Conservation (phyloP, 2,113 vertebrate genomes). For the Azemiops feae region DNA sequence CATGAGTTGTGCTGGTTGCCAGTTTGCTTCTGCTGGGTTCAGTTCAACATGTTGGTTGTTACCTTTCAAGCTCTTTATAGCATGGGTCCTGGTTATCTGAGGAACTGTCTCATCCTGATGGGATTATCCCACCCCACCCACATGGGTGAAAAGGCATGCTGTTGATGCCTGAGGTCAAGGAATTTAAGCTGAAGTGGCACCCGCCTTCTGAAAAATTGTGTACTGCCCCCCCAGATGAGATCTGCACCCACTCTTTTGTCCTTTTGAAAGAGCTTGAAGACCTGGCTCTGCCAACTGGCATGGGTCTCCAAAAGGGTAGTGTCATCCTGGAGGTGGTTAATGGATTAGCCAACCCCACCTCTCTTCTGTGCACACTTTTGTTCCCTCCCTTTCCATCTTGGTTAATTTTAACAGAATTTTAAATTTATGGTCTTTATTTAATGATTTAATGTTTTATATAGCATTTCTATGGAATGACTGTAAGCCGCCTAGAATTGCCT, state of each 20-base stretch:
- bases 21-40: background rate
- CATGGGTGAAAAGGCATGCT: background rate
- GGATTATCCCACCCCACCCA: background rate
- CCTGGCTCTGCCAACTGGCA: no score
- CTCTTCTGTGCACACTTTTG: background rate
- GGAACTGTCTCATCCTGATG: background rate
- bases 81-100: no score
- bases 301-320: background rate
- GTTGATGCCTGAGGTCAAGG: background rate
- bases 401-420: background rate
- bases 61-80: no score
- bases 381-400: background rate
- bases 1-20: background rate
- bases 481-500: no score
- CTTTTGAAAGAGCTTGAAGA: no score
- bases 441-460: background rate
- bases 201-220: background rate
- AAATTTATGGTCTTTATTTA: background rate
- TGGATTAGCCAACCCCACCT: background rate
- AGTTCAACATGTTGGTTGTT: background rate
- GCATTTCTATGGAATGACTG: no score
- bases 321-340: background rate
- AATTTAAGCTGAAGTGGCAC: background rate
- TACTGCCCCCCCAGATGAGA: background rate
- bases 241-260: background rate